Evolutionary conservation across 2,888 invertebrate genomes (phyloP).

Genomic region (Therioaphis trifolii): DNA sequence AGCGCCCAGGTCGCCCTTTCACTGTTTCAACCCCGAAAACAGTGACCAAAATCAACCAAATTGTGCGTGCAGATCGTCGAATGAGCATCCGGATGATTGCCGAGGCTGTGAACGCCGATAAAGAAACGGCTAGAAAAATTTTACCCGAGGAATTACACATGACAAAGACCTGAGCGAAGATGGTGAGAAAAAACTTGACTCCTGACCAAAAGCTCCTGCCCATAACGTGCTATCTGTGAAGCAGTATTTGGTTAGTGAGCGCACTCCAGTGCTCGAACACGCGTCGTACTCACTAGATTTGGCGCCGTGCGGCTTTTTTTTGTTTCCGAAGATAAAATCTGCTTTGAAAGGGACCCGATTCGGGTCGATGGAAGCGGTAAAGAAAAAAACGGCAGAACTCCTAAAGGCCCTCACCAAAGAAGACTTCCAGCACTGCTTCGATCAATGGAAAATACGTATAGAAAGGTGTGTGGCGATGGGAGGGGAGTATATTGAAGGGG

Average conservation of each 20-base stretch:
- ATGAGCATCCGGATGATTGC: conserved; percentile 63
- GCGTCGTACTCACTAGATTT: conserved; percentile 39
- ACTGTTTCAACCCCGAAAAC: neutral
- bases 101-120: conserved; percentile 61
- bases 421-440: no score
- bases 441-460: no score
- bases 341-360: no score
- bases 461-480: no score
- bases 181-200: no score
- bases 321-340: no score
- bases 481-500: conserved; percentile 51
- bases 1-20: conserved; percentile 1
- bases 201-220: no score
- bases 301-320: conserved; percentile 49
- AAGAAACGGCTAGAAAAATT: conserved; percentile 64
- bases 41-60: no score
- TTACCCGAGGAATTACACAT: conserved; percentile 64
- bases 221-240: neutral
- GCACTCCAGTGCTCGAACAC: neutral
- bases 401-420: no score
- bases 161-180: conserved; percentile 55
- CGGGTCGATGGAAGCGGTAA: no score
- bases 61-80: no score
- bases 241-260: neutral
- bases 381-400: no score